These are phyloP conservation scores for Cricetomys ansorgei DNA, from an alignment of 2,113 vertebrate genomes.

Conservation along the genomic window DNA sequence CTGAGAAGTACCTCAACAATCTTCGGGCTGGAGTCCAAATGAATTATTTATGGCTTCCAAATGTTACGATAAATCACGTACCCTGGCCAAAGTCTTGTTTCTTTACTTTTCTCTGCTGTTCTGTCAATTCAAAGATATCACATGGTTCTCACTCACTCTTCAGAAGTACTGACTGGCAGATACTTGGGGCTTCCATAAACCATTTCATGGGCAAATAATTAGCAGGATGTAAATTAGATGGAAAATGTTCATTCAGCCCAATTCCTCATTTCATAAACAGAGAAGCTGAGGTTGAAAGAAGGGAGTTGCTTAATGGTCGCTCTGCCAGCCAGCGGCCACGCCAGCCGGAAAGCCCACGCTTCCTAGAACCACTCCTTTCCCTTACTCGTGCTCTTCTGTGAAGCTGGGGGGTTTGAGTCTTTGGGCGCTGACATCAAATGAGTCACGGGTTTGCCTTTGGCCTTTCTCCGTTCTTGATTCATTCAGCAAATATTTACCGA, in stretches of 20 bases:
- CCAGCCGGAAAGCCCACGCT: not conserved
- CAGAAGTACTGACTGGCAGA: slow-evolving; percentile 46
- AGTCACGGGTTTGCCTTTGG: slow-evolving; percentile 61
- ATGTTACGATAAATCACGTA: slow-evolving; percentile 47
- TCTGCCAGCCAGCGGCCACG: not conserved
- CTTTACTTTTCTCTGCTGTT: slow-evolving; percentile 63
- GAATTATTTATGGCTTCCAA: slow-evolving; percentile 60
- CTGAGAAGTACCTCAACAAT: slow-evolving; percentile 45
- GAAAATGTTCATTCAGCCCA: slow-evolving; percentile 30
- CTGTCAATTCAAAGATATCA: slow-evolving; percentile 42
- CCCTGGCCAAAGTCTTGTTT: slow-evolving; percentile 43
- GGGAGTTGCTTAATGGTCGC: slow-evolving; percentile 26
- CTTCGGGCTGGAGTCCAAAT: slow-evolving; percentile 8
- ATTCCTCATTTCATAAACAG: slow-evolving; percentile 30
- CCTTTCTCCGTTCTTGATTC: slow-evolving; percentile 73
- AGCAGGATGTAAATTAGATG: not conserved
- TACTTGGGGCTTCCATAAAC: not conserved
- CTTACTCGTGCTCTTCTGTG: slow-evolving; percentile 28
- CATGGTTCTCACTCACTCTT: not conserved
- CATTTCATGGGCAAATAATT: slow-evolving; percentile 50
- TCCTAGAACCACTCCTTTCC: slow-evolving; percentile 15
- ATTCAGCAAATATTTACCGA: slow-evolving; percentile 71
- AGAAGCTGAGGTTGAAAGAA: slow-evolving; percentile 57
- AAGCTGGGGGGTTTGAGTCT: not conserved
- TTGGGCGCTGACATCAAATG: not conserved